Evolutionary conservation across 2,113 vertebrate genomes (phyloP).

Genomic region (Himantopus leucocephalus): DNA sequence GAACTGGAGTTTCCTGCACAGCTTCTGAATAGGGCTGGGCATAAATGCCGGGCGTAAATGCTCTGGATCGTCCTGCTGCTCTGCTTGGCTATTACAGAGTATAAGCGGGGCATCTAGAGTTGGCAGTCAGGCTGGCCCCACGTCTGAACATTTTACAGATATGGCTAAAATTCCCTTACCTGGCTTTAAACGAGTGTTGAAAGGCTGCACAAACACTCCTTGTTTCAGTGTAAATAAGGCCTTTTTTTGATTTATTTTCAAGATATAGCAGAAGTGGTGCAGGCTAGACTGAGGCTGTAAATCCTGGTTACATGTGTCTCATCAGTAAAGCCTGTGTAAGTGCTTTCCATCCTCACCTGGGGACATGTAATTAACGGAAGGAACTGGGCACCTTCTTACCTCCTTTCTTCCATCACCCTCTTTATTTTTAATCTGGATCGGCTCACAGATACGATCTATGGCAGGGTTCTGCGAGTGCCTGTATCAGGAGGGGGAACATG

Average conservation of each 20-base stretch:
- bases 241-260: neutral
- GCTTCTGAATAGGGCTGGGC: neutral
- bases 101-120: neutral
- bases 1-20: neutral
- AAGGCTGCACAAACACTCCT: neutral
- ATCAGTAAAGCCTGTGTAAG: neutral
- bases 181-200: neutral
- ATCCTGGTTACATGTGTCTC: fast-evolving
- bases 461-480: neutral
- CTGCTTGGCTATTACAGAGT: neutral
- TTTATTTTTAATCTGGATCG: neutral
- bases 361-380: neutral
- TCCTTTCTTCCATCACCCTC: neutral
- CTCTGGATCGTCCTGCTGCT: neutral
- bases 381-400: neutral
- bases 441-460: neutral
- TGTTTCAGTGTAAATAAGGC: neutral
- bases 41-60: neutral
- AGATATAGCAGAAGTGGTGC: neutral
- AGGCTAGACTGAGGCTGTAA: neutral
- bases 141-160: neutral
- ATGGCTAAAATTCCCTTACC: neutral
- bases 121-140: neutral
- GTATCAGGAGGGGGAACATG: neutral
- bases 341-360: neutral